phyloP scores from a whole-genome alignment of 2,888 invertebrate genomes.

The Rhingia rostrata region DNA sequence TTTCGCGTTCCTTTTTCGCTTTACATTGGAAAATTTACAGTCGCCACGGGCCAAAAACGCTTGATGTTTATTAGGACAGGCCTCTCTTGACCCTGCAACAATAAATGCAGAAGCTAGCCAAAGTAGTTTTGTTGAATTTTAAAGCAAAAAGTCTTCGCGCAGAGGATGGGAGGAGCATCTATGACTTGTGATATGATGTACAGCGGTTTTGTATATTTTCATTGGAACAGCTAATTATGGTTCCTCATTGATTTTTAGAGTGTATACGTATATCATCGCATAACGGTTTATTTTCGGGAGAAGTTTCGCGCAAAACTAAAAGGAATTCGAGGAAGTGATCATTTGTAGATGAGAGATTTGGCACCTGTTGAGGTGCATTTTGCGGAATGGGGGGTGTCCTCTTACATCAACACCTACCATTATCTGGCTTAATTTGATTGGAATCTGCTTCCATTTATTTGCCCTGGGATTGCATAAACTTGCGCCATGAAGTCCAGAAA shows the following conservation, averaged over 20 bases:
- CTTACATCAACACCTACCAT: too few species aligned
- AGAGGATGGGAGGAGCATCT: background rate
- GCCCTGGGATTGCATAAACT: too few species aligned
- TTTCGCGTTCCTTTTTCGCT: slow-evolving; percentile 1
- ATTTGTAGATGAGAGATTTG: slow-evolving; percentile 16
- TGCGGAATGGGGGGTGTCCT: too few species aligned
- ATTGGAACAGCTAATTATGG: slow-evolving; percentile 22
- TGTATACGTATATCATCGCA: background rate
- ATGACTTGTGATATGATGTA: background rate
- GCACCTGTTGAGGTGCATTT: slow-evolving; percentile 43
- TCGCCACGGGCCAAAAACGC: slow-evolving; percentile 13
- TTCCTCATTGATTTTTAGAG: background rate
- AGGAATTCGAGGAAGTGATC: background rate
- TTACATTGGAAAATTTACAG: slow-evolving; percentile 31
- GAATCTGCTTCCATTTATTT: too few species aligned
- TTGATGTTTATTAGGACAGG: slow-evolving; percentile 35
- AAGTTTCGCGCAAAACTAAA: background rate
- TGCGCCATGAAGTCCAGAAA: too few species aligned
- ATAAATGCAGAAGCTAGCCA: slow-evolving; percentile 41
- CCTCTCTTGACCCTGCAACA: slow-evolving; percentile 41
- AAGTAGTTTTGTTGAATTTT: slow-evolving; percentile 29
- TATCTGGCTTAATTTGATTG: too few species aligned
- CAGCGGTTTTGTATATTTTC: slow-evolving; percentile 8
- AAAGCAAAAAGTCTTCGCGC: background rate
- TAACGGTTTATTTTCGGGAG: background rate